Evolutionary conservation across 2,888 invertebrate species (phyloP).

Genomic region (Phymatocera aterrima): DNA sequence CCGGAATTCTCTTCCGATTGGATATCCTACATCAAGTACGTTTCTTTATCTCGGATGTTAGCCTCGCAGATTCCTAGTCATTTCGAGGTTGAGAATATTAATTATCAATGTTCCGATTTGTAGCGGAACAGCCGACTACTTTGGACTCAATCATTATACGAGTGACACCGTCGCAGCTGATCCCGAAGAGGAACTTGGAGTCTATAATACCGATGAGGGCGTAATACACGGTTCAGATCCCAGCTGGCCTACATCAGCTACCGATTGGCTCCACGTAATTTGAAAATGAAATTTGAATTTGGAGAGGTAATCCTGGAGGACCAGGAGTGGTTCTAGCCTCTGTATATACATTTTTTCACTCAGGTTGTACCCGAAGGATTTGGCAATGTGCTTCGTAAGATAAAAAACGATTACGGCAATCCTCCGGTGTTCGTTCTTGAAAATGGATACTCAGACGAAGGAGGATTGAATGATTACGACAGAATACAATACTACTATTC

Average conservation of each 20-base stretch:
- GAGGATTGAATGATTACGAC: constrained; percentile 58
- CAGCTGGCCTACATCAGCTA: constrained; percentile 80
- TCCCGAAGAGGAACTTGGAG: constrained; percentile 37
- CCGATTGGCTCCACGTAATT: constrained; percentile 79
- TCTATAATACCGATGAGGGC: constrained; percentile 68
- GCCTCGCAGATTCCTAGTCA: background rate
- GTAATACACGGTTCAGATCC: constrained; percentile 78
- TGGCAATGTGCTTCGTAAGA: constrained; percentile 68
- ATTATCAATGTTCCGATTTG: constrained; percentile 18
- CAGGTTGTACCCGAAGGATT: constrained; percentile 74
- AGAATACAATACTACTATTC: constrained; percentile 66
- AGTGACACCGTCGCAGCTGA: constrained; percentile 53
- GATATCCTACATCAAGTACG: constrained; percentile 76
- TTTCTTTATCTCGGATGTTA: background rate
- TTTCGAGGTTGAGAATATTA: background rate
- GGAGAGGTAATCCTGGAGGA: background rate
- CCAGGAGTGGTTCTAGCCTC: background rate
- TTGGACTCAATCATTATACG: constrained; percentile 67
- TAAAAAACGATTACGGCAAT: constrained; percentile 70
- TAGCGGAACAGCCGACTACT: constrained; percentile 63
- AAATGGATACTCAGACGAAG: constrained; percentile 69
- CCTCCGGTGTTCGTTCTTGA: constrained; percentile 71
- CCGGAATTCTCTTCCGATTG: constrained; percentile 77
- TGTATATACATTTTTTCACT: constrained; percentile 34
- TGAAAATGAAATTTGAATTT: background rate